A percentile compares a stretch with the other conserved stretches of the same genome.
Evolutionary conservation across 2,113 vertebrate species (phyloP).

Genomic region (Mustela nigripes): DNA sequence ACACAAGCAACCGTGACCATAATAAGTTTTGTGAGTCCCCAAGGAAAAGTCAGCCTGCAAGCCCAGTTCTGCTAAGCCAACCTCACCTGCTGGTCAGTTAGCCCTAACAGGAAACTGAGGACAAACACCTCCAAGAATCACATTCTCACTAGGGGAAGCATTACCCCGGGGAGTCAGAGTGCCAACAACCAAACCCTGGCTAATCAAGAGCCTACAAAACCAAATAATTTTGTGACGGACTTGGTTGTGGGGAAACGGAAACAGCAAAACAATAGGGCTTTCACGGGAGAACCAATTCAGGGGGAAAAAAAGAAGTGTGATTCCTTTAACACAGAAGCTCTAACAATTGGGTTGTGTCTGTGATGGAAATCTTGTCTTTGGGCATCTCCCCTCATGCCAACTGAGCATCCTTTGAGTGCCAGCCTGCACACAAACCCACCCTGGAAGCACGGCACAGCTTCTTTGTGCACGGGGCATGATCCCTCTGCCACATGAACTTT

Average conservation of each 20-base stretch:
- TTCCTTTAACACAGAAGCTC: constrained; percentile 7
- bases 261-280: constrained; percentile 23
- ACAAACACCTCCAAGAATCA: background rate
- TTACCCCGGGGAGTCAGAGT: rapidly evolving
- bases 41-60: background rate
- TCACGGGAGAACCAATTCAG: background rate
- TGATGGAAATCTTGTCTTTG: background rate
- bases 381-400: constrained; percentile 32
- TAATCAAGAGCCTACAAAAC: background rate
- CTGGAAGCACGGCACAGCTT: constrained; percentile 58
- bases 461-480: constrained; percentile 38
- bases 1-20: background rate
- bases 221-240: background rate
- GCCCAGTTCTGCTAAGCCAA: background rate
- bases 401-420: constrained; percentile 22
- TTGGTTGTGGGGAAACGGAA: background rate
- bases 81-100: background rate
- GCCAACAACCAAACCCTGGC: background rate
- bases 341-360: background rate
- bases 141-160: rapidly evolving
- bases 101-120: background rate
- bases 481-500: constrained; percentile 79
- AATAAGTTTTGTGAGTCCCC: background rate
- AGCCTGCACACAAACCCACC: background rate
- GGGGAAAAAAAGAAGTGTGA: background rate